A percentile compares a stretch with the other conserved stretches of the same genome.
These are phyloP conservation scores for Hymenochirus boettgeri DNA, from an alignment of 2,113 vertebrate genomes.

Conservation along the genomic window DNA sequence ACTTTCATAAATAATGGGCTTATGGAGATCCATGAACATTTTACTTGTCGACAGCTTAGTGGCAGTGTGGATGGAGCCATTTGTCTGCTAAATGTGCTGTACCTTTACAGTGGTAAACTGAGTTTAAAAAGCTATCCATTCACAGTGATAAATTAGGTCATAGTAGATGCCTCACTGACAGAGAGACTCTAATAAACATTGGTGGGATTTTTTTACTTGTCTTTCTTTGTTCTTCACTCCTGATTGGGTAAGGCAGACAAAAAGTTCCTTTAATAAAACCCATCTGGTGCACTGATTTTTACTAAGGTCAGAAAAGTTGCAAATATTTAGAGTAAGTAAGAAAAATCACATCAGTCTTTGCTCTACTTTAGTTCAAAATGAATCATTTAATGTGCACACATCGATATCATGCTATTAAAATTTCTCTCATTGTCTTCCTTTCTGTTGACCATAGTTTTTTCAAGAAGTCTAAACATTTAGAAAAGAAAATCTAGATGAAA, in stretches of 20 bases:
- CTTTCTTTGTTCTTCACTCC: slow-evolving; percentile 47
- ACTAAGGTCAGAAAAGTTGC: slow-evolving; percentile 43
- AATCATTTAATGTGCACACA: too few species aligned
- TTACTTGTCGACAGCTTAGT: slow-evolving; percentile 82
- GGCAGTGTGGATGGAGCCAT: slow-evolving; percentile 75
- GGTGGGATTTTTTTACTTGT: slow-evolving; percentile 53
- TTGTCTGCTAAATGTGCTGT: slow-evolving; percentile 55
- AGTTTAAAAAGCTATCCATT: slow-evolving; percentile 65
- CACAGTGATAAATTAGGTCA: slow-evolving; percentile 67
- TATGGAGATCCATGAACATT: slow-evolving; percentile 51
- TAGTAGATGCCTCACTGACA: slow-evolving; percentile 64
- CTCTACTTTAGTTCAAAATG: neutral
- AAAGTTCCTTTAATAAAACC: slow-evolving; percentile 55
- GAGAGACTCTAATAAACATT: slow-evolving; percentile 17
- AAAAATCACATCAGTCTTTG: slow-evolving; percentile 7
- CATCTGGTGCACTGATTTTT: slow-evolving; percentile 49
- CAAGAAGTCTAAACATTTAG: too few species aligned
- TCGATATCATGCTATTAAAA: too few species aligned
- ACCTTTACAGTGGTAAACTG: slow-evolving; percentile 50
- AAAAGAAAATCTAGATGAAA: too few species aligned
- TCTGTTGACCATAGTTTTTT: too few species aligned
- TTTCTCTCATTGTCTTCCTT: too few species aligned
- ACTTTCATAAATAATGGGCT: slow-evolving; percentile 50
- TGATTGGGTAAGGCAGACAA: slow-evolving; percentile 49
- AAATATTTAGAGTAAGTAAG: slow-evolving; percentile 40